These are phyloP conservation scores for Danio choprae DNA, from an alignment of 2,797 vertebrate species.

Conservation along the genomic window DNA sequence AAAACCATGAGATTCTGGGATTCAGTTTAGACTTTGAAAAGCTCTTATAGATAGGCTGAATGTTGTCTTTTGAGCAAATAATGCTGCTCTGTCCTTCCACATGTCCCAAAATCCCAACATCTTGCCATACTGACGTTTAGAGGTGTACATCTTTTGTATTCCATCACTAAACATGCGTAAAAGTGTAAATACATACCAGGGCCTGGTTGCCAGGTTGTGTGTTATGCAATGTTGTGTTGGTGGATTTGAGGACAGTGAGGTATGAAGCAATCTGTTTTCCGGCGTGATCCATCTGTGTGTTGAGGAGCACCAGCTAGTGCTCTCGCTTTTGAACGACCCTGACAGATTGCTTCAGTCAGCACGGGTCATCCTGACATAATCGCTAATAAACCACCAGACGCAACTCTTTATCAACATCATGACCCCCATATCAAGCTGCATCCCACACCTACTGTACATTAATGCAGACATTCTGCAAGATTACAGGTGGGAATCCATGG, in stretches of 20 bases:
- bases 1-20: no score
- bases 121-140: no score
- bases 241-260: slow-evolving; percentile 34
- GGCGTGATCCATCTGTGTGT: slow-evolving; percentile 47
- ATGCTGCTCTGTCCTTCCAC: no score
- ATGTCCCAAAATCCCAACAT: no score
- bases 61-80: no score
- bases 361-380: slow-evolving; percentile 36
- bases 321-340: slow-evolving; percentile 9
- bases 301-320: slow-evolving; percentile 35
- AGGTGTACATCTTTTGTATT: no score
- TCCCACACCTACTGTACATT: not conserved
- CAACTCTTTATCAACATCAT: not conserved
- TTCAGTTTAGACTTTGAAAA: no score
- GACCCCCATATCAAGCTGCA: not conserved
- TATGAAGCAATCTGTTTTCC: slow-evolving; percentile 53
- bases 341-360: slow-evolving; percentile 25
- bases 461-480: not conserved
- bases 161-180: no score
- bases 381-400: not conserved
- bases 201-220: not conserved
- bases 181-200: no score
- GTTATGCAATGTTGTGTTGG: slow-evolving; percentile 42
- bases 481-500: not conserved
- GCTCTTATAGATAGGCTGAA: no score